phyloP scores from a whole-genome alignment of 2,797 vertebrate species.

The Paratrypauchen microcephalus region DNA sequence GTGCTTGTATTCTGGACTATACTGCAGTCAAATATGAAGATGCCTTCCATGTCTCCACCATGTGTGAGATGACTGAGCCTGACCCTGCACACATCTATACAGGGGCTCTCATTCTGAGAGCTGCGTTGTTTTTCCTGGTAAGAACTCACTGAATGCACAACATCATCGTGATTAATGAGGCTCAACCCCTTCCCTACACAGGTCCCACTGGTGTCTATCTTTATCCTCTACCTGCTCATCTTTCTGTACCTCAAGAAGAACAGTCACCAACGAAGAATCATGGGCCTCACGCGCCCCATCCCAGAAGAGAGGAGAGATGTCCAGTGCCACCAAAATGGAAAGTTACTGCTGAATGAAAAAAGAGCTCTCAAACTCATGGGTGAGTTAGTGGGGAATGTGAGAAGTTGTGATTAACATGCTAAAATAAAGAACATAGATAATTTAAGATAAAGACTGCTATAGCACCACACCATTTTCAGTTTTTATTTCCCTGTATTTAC shows the following conservation, averaged over 20 bases:
- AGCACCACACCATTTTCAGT: no score
- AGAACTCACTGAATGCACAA: constrained; percentile 2
- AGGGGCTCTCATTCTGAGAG: constrained; percentile 72
- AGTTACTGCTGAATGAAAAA: constrained; percentile 74
- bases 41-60: constrained; percentile 73
- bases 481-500: no score
- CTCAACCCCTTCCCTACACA: constrained; percentile 12
- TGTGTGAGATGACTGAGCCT: constrained; percentile 80
- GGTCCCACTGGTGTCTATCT: constrained; percentile 74
- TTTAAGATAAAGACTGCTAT: no score
- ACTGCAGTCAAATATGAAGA: constrained; percentile 66
- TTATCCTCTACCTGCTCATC: constrained; percentile 76
- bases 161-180: background rate
- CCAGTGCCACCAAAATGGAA: constrained; percentile 62
- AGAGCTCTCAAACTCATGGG: constrained; percentile 80
- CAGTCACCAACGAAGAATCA: constrained; percentile 69
- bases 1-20: constrained; percentile 78
- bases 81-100: constrained; percentile 77
- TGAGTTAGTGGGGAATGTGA: constrained; percentile 42
- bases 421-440: background rate
- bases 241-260: constrained; percentile 71
- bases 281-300: constrained; percentile 67
- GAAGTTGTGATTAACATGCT: background rate
- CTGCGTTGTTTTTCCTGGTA: constrained; percentile 75
- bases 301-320: constrained; percentile 46